Base-by-base conservation (phyloP, 2,797 vertebrate genomes). In the Rhinoraja longicauda region DNA sequence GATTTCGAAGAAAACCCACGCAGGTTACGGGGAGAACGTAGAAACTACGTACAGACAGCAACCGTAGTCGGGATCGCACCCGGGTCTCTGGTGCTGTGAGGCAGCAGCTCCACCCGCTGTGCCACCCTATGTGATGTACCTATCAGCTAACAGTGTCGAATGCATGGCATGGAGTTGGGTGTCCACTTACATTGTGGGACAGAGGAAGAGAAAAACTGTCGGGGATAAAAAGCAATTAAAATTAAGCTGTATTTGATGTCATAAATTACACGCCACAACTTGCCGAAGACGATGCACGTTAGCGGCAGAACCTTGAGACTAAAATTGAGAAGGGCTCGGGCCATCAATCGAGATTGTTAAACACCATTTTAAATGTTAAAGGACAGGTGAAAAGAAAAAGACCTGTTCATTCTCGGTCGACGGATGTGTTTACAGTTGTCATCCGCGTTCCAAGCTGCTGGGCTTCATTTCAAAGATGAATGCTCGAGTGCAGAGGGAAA, bases 341-440 rank as follows among this genome's bases (percentile, higher is more conserved):
- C 84, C 62, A 64, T 88, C 62, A 88, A 36, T 88, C 84, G 88
- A 67, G 62, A 88, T 36, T 88, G 84, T 88, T 88, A 88, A 88
- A 39, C 59, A 36, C 62, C 62, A 67, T 92, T 92, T 75, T 92
- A 92, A 92, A 92, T 92, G 84, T 75, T 92, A 57, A 75, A 92
- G 72, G 90, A 75, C 90, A 92, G 90, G 39, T 72, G 39, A 53
- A 92, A 92, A 73, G 72, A 92, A 92, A 92, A 29, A 57, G 12
- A 75, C 90, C 73, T 92, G 45, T 92, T 92, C 45, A 26, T 92
- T 92, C 90, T 92, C 45, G 45, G 90, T 29, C 45, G 75, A 24
- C 90, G 57, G 67, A 92, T 92, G 90, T 91, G 39, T 92, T 92
- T 92, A 75, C 72, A 75, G 90, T 92, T 75, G 90, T 92, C 90